A percentile compares a stretch with the other conserved stretches of the same genome.
Evolutionary conservation across 2,797 vertebrate species (phyloP).

Genomic region (Clarias platycephalus): DNA sequence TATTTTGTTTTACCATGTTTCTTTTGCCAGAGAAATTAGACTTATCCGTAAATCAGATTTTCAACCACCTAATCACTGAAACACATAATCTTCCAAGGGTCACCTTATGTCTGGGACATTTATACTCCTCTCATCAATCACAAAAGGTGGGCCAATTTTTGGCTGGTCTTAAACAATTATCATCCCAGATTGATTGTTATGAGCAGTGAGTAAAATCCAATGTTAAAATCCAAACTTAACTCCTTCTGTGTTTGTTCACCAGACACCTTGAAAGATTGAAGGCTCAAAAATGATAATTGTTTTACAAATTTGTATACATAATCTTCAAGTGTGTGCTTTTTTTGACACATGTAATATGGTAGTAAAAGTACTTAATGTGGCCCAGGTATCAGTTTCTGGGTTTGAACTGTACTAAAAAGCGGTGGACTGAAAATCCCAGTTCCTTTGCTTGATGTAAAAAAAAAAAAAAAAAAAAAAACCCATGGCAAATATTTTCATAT

Average conservation of each 20-base stretch:
- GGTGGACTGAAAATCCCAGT: neutral
- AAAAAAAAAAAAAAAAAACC: neutral
- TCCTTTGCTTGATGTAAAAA: neutral
- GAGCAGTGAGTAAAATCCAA: neutral
- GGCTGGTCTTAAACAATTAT: neutral
- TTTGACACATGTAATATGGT: neutral
- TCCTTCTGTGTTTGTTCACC: neutral
- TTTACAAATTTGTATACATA: neutral
- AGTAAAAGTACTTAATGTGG: neutral
- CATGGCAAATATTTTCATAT: neutral
- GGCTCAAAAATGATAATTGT: neutral
- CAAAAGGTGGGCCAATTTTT: neutral
- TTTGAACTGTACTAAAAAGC: neutral
- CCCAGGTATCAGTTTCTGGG: neutral
- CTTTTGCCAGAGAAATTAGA: no score
- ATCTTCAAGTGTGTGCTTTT: neutral
- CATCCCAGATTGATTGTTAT: neutral
- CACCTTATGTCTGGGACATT: neutral
- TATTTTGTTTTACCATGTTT: no score
- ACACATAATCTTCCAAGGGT: neutral
- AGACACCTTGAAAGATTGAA: neutral
- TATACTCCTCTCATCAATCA: neutral
- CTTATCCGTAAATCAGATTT: neutral
- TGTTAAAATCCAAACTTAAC: neutral
- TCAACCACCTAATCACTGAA: neutral